Base-by-base conservation (phyloP, 2,888 invertebrate species). In the Anagyrus pseudococci region DNA sequence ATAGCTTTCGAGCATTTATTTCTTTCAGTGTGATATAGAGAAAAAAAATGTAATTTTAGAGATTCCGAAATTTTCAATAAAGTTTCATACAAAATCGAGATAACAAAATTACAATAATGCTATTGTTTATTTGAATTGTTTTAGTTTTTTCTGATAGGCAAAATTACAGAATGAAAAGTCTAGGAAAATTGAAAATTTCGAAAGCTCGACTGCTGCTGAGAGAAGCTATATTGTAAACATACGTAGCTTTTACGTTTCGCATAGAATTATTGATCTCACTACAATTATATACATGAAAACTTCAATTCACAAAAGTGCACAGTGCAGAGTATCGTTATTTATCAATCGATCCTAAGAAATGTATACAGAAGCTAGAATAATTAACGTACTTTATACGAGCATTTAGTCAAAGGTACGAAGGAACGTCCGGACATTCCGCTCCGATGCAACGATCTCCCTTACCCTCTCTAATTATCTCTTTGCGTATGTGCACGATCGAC, bases 261-360 rank as follows among this genome's bases (percentile, higher is more conserved):
- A 47, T 13, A 37, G 33, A 37, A 37, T 37, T 15, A 37, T 37
- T 54, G 61, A 33, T 63, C 57, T 47, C 47, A 48, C 64, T 64
- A 69, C 56, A 40, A 66, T 58, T 68, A 61, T 67, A 63, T 56
- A 59, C 64, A 57, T 33, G 58, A 67, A 69, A 74, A 62, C 72
- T 74, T 80, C 80, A 80, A 80, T 80, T 80, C 80, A 75, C 80
- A 75, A 72, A 76, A 78, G 80, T 80, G 80, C 79, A 79, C 73
- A 74, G 73, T 79, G 80, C 80, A 80, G 80, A 78, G 77, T 75
- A 59, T 66, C 41, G 33, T 58, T 37, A 37, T 17, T 49, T 33
- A 50, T 48, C 48, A 37, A 19, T 62, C 53, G 44, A 62, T 54
- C 29, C 61, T 61, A 58, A 58, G 55, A 58, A 43, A 25, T 37